These are phyloP conservation scores for Caenorhabditis brenneri DNA, from an alignment of 1,140 invertebrate genomes.

Conservation along the genomic window DNA sequence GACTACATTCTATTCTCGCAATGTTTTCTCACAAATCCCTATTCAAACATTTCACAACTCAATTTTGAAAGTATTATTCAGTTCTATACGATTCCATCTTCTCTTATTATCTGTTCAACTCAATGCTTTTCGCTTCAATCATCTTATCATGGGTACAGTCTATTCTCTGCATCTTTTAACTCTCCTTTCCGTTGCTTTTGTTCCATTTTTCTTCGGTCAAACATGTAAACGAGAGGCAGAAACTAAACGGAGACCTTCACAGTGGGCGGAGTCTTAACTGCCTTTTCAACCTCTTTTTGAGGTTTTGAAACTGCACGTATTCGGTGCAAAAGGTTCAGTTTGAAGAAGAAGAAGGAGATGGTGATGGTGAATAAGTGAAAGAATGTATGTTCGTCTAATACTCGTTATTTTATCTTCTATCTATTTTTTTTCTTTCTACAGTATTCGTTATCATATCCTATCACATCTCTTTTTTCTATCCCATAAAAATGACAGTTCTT, in stretches of 20 bases:
- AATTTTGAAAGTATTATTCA: background rate
- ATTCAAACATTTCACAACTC: background rate
- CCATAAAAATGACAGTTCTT: slow-evolving; percentile 10
- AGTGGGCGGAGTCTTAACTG: background rate
- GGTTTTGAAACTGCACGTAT: slow-evolving; percentile 11
- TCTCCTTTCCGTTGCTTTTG: background rate
- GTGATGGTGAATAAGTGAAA: background rate
- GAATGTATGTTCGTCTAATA: slow-evolving; percentile 25
- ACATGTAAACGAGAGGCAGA: background rate
- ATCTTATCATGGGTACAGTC: slow-evolving; percentile 13
- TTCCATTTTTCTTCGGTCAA: background rate
- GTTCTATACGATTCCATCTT: background rate
- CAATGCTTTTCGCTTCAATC: background rate
- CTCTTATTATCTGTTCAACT: background rate
- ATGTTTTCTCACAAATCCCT: too few relatives aligned
- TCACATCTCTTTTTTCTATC: background rate
- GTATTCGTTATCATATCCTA: slow-evolving; percentile 33
- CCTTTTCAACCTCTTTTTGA: background rate
- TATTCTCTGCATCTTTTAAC: background rate
- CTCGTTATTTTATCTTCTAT: slow-evolving; percentile 6
- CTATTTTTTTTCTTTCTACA: background rate
- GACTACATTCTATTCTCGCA: too few relatives aligned
- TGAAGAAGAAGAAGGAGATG: background rate
- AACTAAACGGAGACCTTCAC: background rate
- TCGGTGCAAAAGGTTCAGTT: slow-evolving; percentile 31